Conservation (phyloP, 2,113 vertebrate species). For the Macheiramphus alcinus region DNA sequence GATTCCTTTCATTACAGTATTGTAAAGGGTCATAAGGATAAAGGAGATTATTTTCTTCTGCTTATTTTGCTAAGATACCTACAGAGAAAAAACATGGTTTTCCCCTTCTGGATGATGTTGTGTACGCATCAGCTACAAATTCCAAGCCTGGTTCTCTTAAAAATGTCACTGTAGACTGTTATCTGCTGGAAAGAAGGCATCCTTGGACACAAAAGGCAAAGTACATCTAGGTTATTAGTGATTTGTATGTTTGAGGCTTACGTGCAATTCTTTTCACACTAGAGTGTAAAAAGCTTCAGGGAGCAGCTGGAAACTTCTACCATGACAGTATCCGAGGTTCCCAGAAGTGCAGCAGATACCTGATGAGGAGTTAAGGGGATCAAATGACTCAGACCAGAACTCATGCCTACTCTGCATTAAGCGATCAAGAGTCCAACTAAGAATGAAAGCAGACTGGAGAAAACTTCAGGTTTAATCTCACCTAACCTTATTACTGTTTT, state of each 20-base stretch:
- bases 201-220: not conserved
- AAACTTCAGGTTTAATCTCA: not conserved
- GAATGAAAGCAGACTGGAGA: not conserved
- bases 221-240: accelerated
- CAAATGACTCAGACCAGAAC: not conserved
- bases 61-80: not conserved
- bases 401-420: not conserved
- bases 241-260: not conserved
- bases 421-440: accelerated
- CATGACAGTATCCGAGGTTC: accelerated
- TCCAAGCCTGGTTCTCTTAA: not conserved
- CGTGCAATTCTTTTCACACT: not conserved
- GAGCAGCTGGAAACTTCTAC: not conserved
- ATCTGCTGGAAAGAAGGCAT: not conserved
- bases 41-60: not conserved
- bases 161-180: not conserved
- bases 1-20: not conserved
- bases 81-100: not conserved
- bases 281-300: not conserved
- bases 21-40: not conserved
- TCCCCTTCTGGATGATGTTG: not conserved
- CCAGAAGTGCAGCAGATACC: not conserved
- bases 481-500: not conserved
- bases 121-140: not conserved
- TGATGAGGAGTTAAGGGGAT: not conserved